Evolutionary conservation across 2,888 invertebrate genomes (phyloP).

Genomic region (Timema cristinae): DNA sequence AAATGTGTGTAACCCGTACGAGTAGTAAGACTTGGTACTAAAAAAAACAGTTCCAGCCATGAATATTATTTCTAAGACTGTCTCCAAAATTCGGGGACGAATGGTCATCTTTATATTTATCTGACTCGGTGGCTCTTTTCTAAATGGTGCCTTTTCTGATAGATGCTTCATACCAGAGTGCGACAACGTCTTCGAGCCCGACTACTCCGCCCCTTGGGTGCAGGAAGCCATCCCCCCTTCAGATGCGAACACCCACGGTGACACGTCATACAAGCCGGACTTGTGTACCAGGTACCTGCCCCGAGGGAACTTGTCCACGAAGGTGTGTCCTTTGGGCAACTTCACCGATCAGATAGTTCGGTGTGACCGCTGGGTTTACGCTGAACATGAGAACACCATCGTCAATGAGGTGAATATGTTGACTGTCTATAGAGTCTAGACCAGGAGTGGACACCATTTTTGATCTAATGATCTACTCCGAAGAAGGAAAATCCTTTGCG

Average conservation of each 20-base stretch:
- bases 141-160: background rate
- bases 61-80: too few species aligned
- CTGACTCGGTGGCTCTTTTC: too few species aligned
- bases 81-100: too few species aligned
- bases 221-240: constrained; percentile 48
- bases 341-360: constrained; percentile 43
- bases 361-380: constrained; percentile 54
- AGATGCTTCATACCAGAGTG: constrained; percentile 55
- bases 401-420: constrained; percentile 51
- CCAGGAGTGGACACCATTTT: background rate
- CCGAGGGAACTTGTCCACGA: constrained; percentile 30
- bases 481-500: too few species aligned
- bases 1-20: too few species aligned
- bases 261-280: constrained; percentile 39
- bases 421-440: background rate
- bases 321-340: constrained; percentile 41
- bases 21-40: too few species aligned
- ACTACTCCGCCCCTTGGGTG: constrained; percentile 48
- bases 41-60: too few species aligned
- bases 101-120: too few species aligned
- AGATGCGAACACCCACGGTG: constrained; percentile 26
- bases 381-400: constrained; percentile 50
- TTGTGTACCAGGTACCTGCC: constrained; percentile 41
- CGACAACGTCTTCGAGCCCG: constrained; percentile 44
- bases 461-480: too few species aligned